These are phyloP conservation scores for Zaprionus ornatus DNA, from an alignment of 1,140 invertebrate species.

Conservation along the genomic window DNA sequence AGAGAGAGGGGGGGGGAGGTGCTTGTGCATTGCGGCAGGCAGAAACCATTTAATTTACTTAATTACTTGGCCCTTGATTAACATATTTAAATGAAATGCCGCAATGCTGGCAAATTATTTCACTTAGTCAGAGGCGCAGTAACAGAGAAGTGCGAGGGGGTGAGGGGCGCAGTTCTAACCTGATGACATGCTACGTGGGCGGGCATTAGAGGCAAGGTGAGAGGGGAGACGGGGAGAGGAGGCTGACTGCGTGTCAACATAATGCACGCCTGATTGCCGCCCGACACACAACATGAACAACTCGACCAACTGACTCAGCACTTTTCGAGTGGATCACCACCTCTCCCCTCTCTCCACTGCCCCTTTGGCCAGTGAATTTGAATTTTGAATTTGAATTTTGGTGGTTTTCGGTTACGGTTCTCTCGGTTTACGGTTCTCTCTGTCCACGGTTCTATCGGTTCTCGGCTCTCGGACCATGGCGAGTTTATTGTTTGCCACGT, in stretches of 20 bases:
- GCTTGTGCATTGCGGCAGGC: conserved; percentile 24
- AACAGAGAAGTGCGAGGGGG: not conserved
- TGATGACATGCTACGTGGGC: conserved; percentile 18
- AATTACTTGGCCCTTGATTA: conserved; percentile 56
- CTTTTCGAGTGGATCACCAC: conserved; percentile 7
- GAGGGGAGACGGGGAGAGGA: not conserved
- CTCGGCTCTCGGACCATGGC: not conserved
- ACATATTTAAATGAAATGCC: conserved; percentile 53
- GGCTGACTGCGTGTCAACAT: conserved; percentile 37
- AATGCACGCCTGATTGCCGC: conserved; percentile 38
- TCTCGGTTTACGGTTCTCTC: not conserved
- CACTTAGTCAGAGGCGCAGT: conserved; percentile 7
- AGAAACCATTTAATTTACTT: conserved; percentile 49
- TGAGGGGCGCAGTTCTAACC: not conserved
- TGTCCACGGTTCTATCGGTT: too few species aligned
- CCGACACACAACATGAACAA: conserved; percentile 4
- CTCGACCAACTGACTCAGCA: conserved; percentile 23
- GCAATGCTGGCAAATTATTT: conserved; percentile 44
- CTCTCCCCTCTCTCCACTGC: too few species aligned
- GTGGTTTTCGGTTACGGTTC: not conserved
- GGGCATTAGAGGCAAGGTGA: not conserved
- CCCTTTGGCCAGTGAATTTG: conserved; percentile 11
- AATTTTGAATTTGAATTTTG: conserved; percentile 17
- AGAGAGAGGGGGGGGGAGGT: not conserved
- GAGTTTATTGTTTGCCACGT: conserved; percentile 4